Percentiles rank a stretch among this genome's conserved stretches.
phyloP scores from a whole-genome alignment of 2,797 vertebrate species.

The Benthosema pterotum region DNA sequence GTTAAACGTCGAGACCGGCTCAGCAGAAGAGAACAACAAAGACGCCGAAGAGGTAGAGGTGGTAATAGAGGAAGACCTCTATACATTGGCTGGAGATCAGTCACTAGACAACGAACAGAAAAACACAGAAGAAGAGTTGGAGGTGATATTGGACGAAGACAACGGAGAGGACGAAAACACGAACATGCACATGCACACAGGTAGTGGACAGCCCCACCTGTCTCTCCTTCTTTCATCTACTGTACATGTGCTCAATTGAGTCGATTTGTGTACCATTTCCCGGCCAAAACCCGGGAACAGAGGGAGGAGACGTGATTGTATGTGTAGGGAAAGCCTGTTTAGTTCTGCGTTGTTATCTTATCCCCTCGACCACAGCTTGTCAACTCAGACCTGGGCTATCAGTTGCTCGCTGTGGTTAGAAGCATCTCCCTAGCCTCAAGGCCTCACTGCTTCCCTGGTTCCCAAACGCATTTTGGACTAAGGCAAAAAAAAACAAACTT shows the following conservation, averaged over 20 bases:
- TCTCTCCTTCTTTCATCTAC: neutral
- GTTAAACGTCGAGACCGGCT: slow-evolving; percentile 27
- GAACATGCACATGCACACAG: neutral
- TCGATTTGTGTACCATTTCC: neutral
- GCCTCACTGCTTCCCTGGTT: too few relatives aligned
- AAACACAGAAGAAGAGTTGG: slow-evolving; percentile 3
- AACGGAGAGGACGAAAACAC: slow-evolving; percentile 8
- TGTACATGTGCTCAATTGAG: neutral
- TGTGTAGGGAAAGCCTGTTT: too few relatives aligned
- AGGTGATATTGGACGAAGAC: slow-evolving; percentile 38
- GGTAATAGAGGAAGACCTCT: slow-evolving; percentile 34
- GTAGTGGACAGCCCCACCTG: slow-evolving; percentile 6
- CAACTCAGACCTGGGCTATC: too few relatives aligned
- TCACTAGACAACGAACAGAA: neutral
- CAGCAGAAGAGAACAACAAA: neutral
- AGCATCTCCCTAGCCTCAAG: too few relatives aligned
- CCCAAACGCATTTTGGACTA: too few relatives aligned
- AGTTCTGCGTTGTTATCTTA: too few relatives aligned
- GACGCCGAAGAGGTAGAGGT: slow-evolving; percentile 34
- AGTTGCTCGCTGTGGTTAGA: too few relatives aligned
- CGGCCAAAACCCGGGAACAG: too few relatives aligned
- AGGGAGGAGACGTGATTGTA: too few relatives aligned
- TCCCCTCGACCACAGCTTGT: too few relatives aligned
- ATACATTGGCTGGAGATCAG: slow-evolving; percentile 58
- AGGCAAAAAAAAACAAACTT: too few relatives aligned